Percentiles rank a stretch among this genome's conserved stretches.
phyloP scores from a whole-genome alignment of 2,797 vertebrate genomes.

The Lagodon rhomboides region DNA sequence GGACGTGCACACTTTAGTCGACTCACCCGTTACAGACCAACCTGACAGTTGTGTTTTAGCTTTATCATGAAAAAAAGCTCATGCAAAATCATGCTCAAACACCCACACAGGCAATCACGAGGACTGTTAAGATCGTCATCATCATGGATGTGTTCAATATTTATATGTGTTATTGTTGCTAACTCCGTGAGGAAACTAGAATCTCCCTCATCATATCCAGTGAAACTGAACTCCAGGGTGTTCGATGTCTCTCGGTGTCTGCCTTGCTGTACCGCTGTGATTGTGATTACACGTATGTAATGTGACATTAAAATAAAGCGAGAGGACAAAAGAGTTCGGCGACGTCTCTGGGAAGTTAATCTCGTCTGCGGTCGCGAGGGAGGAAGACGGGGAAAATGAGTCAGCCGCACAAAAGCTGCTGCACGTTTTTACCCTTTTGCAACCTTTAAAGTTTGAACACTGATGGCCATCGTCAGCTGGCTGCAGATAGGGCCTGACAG shows the following conservation, averaged over 20 bases:
- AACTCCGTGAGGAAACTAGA: neutral
- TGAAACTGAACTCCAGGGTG: neutral
- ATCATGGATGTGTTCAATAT: constrained; percentile 23
- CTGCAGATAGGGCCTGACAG: constrained; percentile 37
- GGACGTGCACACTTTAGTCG: neutral
- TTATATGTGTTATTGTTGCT: constrained; percentile 24
- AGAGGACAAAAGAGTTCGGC: constrained; percentile 53
- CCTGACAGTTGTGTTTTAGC: neutral
- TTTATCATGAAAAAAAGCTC: constrained; percentile 3
- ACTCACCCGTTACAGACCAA: neutral
- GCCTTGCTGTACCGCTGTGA: constrained; percentile 45
- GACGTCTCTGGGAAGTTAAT: constrained; percentile 52
- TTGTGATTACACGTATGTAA: constrained; percentile 49
- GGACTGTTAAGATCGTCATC: neutral
- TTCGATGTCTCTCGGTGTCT: constrained; percentile 22
- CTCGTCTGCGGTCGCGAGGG: constrained; percentile 9
- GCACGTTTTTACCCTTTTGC: constrained; percentile 72
- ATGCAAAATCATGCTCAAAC: constrained; percentile 1
- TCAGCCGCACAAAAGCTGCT: constrained; percentile 44
- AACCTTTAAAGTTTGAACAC: constrained; percentile 72
- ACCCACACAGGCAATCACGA: neutral
- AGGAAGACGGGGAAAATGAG: constrained; percentile 13
- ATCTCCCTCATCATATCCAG: neutral
- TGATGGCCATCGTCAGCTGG: constrained; percentile 59
- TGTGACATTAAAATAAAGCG: constrained; percentile 73